Evolutionary conservation across 2,797 vertebrate genomes (phyloP).

Genomic region (Silurus lanzhouensis): DNA sequence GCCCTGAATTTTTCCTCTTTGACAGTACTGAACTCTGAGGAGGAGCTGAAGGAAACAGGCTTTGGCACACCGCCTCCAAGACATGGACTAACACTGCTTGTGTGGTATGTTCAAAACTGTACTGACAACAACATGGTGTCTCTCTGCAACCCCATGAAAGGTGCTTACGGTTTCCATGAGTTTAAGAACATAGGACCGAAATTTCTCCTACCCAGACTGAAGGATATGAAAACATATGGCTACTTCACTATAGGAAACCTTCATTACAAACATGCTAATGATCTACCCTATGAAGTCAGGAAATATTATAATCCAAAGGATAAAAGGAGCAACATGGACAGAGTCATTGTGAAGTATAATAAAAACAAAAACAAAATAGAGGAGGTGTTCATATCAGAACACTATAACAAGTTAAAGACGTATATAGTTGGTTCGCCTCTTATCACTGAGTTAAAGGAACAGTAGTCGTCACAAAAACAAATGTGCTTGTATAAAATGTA

Average conservation of each 20-base stretch:
- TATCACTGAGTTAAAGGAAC: constrained; percentile 59
- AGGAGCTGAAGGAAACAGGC: constrained; percentile 63
- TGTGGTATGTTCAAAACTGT: constrained; percentile 68
- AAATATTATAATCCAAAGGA: constrained; percentile 64
- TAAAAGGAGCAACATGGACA: constrained; percentile 69
- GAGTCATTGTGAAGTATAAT: constrained; percentile 71
- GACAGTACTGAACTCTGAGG: constrained; percentile 61
- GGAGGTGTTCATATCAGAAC: constrained; percentile 67
- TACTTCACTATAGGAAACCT: constrained; percentile 75
- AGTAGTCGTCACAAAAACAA: neutral
- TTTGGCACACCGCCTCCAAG: constrained; percentile 70
- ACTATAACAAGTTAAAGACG: constrained; percentile 64
- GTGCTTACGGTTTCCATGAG: constrained; percentile 66
- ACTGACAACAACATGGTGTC: constrained; percentile 73
- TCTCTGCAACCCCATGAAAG: constrained; percentile 61
- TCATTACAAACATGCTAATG: constrained; percentile 53
- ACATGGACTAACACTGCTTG: constrained; percentile 66
- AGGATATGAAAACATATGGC: constrained; percentile 49
- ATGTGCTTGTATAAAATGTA: neutral
- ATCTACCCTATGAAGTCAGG: constrained; percentile 68
- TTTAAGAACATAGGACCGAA: constrained; percentile 53
- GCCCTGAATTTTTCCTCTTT: constrained; percentile 42
- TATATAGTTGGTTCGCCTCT: constrained; percentile 65
- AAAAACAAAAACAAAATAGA: constrained; percentile 64
- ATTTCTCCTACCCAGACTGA: constrained; percentile 65